Evolutionary conservation across 2,797 vertebrate species (phyloP), one percentile per base, ranked within the genome.

Genomic region (Sternotherus odoratus): DNA sequence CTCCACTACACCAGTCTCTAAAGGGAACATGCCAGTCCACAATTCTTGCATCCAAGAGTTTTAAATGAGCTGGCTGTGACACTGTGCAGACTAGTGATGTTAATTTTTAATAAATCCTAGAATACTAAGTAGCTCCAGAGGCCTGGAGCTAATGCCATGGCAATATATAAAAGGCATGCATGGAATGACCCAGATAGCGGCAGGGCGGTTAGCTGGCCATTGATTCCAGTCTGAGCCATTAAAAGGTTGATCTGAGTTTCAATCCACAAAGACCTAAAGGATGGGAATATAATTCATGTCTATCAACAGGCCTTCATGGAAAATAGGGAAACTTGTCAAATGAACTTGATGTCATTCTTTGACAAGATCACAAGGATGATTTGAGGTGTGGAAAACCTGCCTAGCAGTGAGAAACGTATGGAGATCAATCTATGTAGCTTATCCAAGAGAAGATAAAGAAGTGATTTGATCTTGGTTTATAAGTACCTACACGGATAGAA

Each of bases 51-150:
- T 0, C 48, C 49, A 23, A 85, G 33, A 92, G 90, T 50, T 80
- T 91, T 21, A 85, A 85, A 12, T 23, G 81, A 92, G n/a, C 81
- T 84, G 69, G n/a, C 43, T 49, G 8, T 53, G 43, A 82, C 69
- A 43, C 77, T 63, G 87, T 94, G 53, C 57, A 86, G 78, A 50
- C 56, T 69, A 50, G 28, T 36, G 69, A 82, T 50, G 77, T 56
- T 54, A 19, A n/a, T 86, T 90, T 83, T 63, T 87, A 83, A 8
- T 43, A 87, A 82, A 48, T 56, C 23, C 86, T 77, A 69, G 28
- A 10, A 79, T 2, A 88, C 51, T 8, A 8, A 19, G 92, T 24
- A 63, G 23, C 83, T 1, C 12, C n/a, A 17, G 4, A 82, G 33
- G 66, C 11, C 60, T 86, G 33, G 94, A 39, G 51, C 2, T 78